Percentiles rank a stretch among this genome's conserved stretches.
phyloP scores from a whole-genome alignment of 1,140 invertebrate genomes.

The Anastrepha obliqua region DNA sequence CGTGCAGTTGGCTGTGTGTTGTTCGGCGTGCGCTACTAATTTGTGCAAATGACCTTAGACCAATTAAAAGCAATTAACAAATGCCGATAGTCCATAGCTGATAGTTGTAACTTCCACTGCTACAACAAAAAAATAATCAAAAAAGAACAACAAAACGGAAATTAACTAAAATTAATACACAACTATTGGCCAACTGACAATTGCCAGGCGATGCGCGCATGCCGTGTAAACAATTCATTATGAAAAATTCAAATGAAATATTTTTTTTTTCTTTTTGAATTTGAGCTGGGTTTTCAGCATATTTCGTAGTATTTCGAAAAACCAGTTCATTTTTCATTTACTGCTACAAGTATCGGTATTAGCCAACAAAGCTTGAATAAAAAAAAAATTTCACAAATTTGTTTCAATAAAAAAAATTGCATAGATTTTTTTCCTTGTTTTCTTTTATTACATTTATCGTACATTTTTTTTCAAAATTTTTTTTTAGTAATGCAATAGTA shows the following conservation, averaged over 20 bases:
- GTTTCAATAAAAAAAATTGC: too few species aligned
- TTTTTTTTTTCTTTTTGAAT: too few species aligned
- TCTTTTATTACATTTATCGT: too few species aligned
- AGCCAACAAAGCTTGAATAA: too few species aligned
- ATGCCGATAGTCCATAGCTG: conserved; percentile 22
- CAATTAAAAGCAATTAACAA: conserved; percentile 52
- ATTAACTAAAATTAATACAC: not conserved
- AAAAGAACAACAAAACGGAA: not conserved
- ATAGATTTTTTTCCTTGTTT: too few species aligned
- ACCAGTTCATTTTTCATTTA: too few species aligned
- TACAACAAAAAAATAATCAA: not conserved
- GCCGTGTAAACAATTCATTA: not conserved
- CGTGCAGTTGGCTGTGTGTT: not conserved
- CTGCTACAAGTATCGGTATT: too few species aligned
- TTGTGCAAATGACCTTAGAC: conserved; percentile 37
- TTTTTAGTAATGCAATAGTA: too few species aligned
- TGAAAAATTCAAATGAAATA: not conserved
- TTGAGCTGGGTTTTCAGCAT: too few species aligned
- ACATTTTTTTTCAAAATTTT: too few species aligned
- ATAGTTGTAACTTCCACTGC: not conserved
- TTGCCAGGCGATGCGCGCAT: not conserved
- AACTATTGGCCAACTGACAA: not conserved
- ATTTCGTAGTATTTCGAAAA: too few species aligned
- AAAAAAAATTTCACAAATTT: too few species aligned
- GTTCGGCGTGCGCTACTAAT: conserved; percentile 2